These are phyloP conservation scores for Indicator maculatus DNA, from an alignment of 2,113 vertebrate species.

Conservation along the genomic window DNA sequence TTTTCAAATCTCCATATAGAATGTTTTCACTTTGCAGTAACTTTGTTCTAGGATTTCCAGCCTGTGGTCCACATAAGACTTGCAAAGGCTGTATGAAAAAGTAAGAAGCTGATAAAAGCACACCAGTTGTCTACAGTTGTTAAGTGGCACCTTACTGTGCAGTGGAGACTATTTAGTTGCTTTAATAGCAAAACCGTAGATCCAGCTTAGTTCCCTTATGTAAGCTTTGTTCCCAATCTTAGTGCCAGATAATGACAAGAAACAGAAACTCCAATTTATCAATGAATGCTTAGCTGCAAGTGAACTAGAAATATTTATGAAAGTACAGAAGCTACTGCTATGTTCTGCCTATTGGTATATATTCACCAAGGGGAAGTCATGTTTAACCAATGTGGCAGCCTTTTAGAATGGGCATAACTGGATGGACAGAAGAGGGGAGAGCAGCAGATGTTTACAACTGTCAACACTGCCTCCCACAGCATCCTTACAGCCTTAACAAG, in stretches of 20 bases:
- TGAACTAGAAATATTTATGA: not conserved
- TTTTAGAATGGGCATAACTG: no score
- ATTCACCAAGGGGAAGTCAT: not conserved
- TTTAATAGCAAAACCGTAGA: not conserved
- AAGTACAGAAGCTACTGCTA: not conserved
- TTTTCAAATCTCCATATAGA: not conserved
- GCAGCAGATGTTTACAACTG: no score
- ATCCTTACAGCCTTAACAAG: no score
- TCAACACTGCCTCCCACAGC: no score
- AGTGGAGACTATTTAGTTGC: not conserved
- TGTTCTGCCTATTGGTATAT: not conserved
- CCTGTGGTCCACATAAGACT: not conserved
- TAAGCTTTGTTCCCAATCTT: not conserved
- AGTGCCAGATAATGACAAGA: not conserved
- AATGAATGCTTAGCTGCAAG: not conserved
- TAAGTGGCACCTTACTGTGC: not conserved
- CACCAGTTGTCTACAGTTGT: not conserved
- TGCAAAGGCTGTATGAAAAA: not conserved
- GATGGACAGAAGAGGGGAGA: no score
- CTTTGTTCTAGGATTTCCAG: not conserved
- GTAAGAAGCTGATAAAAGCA: not conserved
- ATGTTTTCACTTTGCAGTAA: not conserved
- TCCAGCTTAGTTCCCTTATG: not conserved
- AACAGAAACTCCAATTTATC: not conserved
- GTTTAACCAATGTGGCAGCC: no score